Evolutionary conservation across 2,113 vertebrate genomes (phyloP), one percentile per base, ranked within the genome.

Genomic region (Copsychus sechellarum): DNA sequence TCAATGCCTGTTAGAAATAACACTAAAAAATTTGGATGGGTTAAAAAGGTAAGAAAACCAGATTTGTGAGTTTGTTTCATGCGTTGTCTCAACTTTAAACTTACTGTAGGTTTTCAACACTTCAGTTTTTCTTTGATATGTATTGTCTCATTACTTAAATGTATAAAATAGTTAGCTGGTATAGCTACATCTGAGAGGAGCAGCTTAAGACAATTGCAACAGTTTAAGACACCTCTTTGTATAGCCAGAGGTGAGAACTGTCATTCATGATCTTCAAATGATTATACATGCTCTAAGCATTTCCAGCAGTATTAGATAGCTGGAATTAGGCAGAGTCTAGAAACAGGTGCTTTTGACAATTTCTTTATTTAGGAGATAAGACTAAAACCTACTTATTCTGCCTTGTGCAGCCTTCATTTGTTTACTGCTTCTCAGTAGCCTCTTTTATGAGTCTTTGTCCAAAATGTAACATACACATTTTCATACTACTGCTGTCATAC

Each of bases 11-110:
- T 99, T n/a, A 98, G 99, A 91, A 99, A 99, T 96, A 99, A 99
- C 97, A 99, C 99, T 70, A 99, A 99, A 97, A 99, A 99, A 93
- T 99, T 99, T 95, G 99, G 99, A 80, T 99, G 99, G 99, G 98
- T 98, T 96, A 99, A 98, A 96, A 99, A 99, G 98, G 99, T 99
- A 97, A 92, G 69, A 86, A 86, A 88, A 47, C 2, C 12, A n/a
- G 10, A 42, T 53, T 38, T 77, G 15, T 48, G 3, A 21, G 62
- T 40, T 66, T 80, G 14, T 82, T 89, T 80, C 36, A 26, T 28
- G 8, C 4, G 0, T 66, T 61, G 14, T 76, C 51, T 77, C 14
- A 43, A 78, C 65, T 82, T 92, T 79, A 86, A 81, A 74, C 14
- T 81, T 69, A 50, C 5, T 74, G 28, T 12, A 74, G 28, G 9